These are phyloP conservation scores for Crotalus tigris DNA, from an alignment of 2,113 vertebrate species.

Conservation along the genomic window DNA sequence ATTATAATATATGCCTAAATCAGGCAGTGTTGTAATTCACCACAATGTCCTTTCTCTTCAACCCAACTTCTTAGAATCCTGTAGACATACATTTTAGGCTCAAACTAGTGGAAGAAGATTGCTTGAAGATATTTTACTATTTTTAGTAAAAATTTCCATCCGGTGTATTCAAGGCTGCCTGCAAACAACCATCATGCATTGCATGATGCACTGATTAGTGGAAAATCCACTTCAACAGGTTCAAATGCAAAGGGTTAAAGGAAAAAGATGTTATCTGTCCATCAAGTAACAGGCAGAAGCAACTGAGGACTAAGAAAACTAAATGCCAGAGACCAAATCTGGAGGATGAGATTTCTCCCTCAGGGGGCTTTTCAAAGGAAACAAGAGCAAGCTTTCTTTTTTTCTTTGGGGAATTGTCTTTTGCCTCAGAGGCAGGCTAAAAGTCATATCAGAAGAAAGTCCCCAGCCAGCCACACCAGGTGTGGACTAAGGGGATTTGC, in stretches of 20 bases:
- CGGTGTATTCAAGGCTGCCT: background rate
- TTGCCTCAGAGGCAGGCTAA: background rate
- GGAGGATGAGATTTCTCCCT: background rate
- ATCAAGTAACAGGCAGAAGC: background rate
- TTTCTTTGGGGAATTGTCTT: background rate
- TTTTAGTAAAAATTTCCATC: background rate
- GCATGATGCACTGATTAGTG: background rate
- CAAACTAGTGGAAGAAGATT: background rate
- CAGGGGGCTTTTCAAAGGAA: background rate
- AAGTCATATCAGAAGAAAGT: background rate
- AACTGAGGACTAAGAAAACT: background rate
- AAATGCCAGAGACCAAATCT: background rate
- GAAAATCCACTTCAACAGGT: background rate
- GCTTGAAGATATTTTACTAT: background rate
- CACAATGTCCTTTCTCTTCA: background rate
- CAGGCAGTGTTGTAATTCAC: slow-evolving; percentile 37
- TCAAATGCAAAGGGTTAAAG: background rate
- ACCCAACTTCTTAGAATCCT: slow-evolving; percentile 4
- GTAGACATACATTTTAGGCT: rapidly evolving
- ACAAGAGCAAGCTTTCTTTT: background rate
- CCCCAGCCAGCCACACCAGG: background rate
- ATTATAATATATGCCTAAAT: slow-evolving; percentile 11
- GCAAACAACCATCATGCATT: background rate
- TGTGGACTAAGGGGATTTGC: background rate
- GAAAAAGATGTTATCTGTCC: background rate